These are phyloP conservation scores for Digitonthophagus gazella DNA, from an alignment of 2,888 invertebrate species.

Conservation along the genomic window DNA sequence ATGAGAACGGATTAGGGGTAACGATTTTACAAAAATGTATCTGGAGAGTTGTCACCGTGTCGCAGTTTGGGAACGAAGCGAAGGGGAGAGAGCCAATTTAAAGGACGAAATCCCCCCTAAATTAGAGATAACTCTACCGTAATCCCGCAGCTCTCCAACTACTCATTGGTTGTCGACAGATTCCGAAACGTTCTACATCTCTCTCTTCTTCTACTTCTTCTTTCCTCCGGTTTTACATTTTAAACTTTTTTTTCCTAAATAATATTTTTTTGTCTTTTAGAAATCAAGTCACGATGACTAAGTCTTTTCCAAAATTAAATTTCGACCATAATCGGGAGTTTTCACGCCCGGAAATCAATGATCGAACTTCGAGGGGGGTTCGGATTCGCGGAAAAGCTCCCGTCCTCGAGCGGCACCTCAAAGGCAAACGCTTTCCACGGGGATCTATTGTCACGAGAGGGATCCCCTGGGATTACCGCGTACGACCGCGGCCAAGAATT, in stretches of 20 bases:
- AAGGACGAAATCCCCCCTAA: slow-evolving; percentile 58
- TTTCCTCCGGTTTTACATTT: slow-evolving; percentile 33
- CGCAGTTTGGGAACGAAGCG: slow-evolving; percentile 25
- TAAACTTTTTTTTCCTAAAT: too few species aligned
- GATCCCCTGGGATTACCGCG: neutral
- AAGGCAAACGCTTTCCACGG: neutral
- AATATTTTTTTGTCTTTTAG: too few species aligned
- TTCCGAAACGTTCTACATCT: slow-evolving; percentile 41
- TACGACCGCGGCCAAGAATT: neutral
- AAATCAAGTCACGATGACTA: too few species aligned
- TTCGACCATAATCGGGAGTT: neutral
- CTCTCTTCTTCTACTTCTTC: slow-evolving; percentile 45
- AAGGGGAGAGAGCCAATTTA: slow-evolving; percentile 53
- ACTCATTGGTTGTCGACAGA: slow-evolving; percentile 49
- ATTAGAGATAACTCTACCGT: slow-evolving; percentile 58
- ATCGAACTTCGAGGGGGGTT: neutral
- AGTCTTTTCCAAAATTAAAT: neutral
- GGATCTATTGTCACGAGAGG: neutral
- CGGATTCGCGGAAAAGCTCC: neutral
- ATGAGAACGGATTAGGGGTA: slow-evolving; percentile 30
- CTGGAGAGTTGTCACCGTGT: slow-evolving; percentile 34
- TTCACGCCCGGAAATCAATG: neutral
- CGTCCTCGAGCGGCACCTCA: neutral
- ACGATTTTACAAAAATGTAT: slow-evolving; percentile 40
- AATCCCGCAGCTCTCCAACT: slow-evolving; percentile 46